phyloP scores from a whole-genome alignment of 2,113 vertebrate species.

The Etheostoma cragini region DNA sequence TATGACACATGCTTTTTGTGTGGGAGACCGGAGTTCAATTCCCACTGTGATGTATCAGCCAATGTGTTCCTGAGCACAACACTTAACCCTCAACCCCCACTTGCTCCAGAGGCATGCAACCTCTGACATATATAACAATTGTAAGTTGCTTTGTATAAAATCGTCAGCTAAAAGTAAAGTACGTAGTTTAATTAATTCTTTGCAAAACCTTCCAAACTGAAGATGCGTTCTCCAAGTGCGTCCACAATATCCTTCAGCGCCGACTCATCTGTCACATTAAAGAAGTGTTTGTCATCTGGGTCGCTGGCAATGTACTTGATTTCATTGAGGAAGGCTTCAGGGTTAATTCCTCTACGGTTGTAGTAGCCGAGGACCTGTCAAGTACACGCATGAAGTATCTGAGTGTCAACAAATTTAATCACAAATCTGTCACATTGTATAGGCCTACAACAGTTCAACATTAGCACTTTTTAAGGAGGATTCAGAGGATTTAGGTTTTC shows the following conservation, averaged over 20 bases:
- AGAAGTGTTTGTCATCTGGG: conserved; percentile 97
- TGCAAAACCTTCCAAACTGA: conserved; percentile 92
- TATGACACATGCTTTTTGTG: no score
- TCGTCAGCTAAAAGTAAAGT: background rate
- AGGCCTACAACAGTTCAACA: background rate
- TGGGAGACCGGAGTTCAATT: no score
- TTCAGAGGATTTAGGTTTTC: conserved; percentile 31
- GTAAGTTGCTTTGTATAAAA: background rate
- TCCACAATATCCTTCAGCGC: conserved; percentile 98
- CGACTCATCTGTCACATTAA: conserved; percentile 95
- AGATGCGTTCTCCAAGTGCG: conserved; percentile 95
- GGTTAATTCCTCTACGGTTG: conserved; percentile 96
- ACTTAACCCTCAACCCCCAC: no score
- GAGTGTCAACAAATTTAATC: background rate
- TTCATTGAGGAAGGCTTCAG: conserved; percentile 93
- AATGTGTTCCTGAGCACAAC: no score
- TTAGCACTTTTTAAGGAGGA: background rate
- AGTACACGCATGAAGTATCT: background rate
- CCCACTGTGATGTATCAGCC: no score
- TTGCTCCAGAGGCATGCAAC: no score
- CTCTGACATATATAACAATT: no score
- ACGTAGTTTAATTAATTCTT: background rate
- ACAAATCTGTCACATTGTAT: background rate
- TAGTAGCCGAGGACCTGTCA: conserved; percentile 96
- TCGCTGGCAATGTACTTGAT: conserved; percentile 98